phyloP scores from a whole-genome alignment of 2,113 vertebrate genomes.

The Cepphus grylle region DNA sequence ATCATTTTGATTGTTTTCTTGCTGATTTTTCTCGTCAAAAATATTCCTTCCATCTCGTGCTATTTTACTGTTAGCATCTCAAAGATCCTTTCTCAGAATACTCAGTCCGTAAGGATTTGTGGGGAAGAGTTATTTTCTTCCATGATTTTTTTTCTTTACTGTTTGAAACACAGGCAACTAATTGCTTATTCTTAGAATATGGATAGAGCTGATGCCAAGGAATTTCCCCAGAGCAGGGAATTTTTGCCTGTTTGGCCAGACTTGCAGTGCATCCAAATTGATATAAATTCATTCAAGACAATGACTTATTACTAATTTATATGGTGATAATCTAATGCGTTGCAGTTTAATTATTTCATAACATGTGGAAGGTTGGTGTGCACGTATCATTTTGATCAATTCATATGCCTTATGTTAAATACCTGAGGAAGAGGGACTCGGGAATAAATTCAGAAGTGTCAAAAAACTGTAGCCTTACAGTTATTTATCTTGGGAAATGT shows the following conservation, averaged over 20 bases:
- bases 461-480: not conserved
- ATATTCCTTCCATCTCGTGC: not conserved
- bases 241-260: not conserved
- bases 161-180: not conserved
- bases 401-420: not conserved
- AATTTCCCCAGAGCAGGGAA: not conserved
- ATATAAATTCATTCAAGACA: not conserved
- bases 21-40: not conserved
- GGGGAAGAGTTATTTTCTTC: not conserved
- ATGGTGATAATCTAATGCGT: not conserved
- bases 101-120: not conserved
- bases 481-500: not conserved
- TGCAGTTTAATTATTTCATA: not conserved
- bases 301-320: not conserved
- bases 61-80: not conserved
- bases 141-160: not conserved
- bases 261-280: not conserved
- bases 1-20: not conserved
- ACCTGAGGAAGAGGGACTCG: not conserved
- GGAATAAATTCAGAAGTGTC: not conserved
- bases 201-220: not conserved
- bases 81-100: not conserved
- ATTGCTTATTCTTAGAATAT: constrained; percentile 30
- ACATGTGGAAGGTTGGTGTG: not conserved
- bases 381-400: not conserved